These are phyloP conservation scores for Eulemur rubriventer DNA, from an alignment of 2,797 vertebrate genomes.

Conservation along the genomic window DNA sequence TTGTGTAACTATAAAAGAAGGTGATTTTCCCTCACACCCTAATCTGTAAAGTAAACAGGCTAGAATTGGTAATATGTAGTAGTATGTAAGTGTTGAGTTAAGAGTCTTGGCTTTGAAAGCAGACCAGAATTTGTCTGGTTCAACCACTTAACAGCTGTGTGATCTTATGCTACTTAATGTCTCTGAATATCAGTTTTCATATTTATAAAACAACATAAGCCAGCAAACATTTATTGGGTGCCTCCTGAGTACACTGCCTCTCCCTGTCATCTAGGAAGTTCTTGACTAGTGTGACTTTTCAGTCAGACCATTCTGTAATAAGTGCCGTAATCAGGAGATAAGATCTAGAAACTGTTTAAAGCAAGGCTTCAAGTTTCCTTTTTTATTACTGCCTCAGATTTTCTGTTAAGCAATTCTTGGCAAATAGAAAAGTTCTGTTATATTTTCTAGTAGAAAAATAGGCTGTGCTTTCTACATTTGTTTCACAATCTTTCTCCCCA, in stretches of 20 bases:
- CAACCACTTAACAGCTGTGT: not conserved
- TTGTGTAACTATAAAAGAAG: not conserved
- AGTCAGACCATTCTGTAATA: not conserved
- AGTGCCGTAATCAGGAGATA: not conserved
- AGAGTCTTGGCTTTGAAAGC: not conserved
- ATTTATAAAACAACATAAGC: not conserved
- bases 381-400: not conserved
- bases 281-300: not conserved
- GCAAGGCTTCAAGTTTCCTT: not conserved
- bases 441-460: not conserved
- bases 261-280: not conserved
- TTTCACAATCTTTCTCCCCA: not conserved
- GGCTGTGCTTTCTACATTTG: not conserved
- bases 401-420: not conserved
- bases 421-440: not conserved
- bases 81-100: not conserved
- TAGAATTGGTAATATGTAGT: not conserved
- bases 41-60: not conserved
- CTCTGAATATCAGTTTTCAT: constrained; percentile 3
- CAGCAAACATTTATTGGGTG: not conserved
- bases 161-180: not conserved
- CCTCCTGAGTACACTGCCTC: not conserved
- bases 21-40: not conserved
- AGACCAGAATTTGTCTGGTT: not conserved
- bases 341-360: not conserved